phyloP scores from a whole-genome alignment of 2,797 vertebrate species.

The Rachycentron canadum region DNA sequence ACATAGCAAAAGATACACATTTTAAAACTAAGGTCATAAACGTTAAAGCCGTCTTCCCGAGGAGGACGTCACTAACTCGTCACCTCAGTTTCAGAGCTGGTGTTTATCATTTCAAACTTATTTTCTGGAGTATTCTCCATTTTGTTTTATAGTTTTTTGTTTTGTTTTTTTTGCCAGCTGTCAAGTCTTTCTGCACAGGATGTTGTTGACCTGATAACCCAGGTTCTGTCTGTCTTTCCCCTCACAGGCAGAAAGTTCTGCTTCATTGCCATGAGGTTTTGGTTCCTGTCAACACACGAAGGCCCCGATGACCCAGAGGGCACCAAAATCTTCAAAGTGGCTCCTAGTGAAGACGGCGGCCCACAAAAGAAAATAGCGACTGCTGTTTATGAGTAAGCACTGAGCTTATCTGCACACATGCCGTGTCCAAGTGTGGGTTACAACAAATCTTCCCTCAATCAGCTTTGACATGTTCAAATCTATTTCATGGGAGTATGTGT shows the following conservation, averaged over 20 bases:
- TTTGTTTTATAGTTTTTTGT: background rate
- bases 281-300: conserved; percentile 68
- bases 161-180: background rate
- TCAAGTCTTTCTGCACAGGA: no score
- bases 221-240: background rate
- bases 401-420: background rate
- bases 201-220: background rate
- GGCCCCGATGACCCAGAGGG: conserved; percentile 75
- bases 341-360: conserved; percentile 26
- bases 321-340: conserved; percentile 71
- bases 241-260: conserved; percentile 69
- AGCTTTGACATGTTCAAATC: conserved; percentile 22
- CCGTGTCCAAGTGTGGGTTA: conserved; percentile 23
- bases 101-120: no score
- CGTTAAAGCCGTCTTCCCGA: background rate
- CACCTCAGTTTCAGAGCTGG: background rate
- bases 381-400: conserved; percentile 76
- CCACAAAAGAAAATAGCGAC: conserved; percentile 72
- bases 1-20: no score
- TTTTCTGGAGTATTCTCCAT: no score
- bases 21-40: background rate
- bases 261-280: conserved; percentile 74
- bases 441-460: conserved; percentile 17
- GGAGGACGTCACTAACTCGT: background rate
- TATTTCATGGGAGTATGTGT: conserved; percentile 8